phyloP scores from a whole-genome alignment of 2,888 invertebrate genomes.

The Cheilosia soror region DNA sequence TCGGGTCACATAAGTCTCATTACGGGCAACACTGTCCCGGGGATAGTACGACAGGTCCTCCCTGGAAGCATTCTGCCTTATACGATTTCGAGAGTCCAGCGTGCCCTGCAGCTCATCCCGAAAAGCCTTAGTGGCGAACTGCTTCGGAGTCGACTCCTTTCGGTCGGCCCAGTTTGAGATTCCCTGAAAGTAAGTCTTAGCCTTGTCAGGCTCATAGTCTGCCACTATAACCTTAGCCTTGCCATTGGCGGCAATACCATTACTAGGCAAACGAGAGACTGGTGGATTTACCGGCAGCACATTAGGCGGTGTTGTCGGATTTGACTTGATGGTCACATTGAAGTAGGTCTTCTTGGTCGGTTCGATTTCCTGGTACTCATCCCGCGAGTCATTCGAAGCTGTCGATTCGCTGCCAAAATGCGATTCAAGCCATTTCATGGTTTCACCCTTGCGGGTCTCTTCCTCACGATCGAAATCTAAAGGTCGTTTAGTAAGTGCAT shows the following conservation, averaged over 20 bases:
- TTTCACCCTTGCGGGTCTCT: slow-evolving; percentile 94
- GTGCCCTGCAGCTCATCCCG: slow-evolving; percentile 83
- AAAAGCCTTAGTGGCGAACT: slow-evolving; percentile 83
- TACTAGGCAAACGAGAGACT: slow-evolving; percentile 76
- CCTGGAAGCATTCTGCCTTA: slow-evolving; percentile 79
- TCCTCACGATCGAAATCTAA: slow-evolving; percentile 94
- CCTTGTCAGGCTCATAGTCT: slow-evolving; percentile 85
- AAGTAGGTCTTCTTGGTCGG: slow-evolving; percentile 90
- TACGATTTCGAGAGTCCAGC: slow-evolving; percentile 81
- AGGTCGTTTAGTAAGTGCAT: slow-evolving; percentile 91
- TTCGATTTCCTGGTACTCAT: slow-evolving; percentile 85
- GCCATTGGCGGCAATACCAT: slow-evolving; percentile 80
- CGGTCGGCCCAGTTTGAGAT: slow-evolving; percentile 92
- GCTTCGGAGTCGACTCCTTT: slow-evolving; percentile 83
- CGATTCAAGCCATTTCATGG: slow-evolving; percentile 95
- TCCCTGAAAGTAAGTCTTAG: slow-evolving; percentile 87
- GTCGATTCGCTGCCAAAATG: slow-evolving; percentile 95
- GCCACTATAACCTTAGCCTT: slow-evolving; percentile 85
- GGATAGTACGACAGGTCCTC: slow-evolving; percentile 73
- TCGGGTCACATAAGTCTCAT: slow-evolving; percentile 81
- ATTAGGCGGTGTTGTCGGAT: slow-evolving; percentile 83
- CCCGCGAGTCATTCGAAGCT: slow-evolving; percentile 87
- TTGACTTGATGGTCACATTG: slow-evolving; percentile 90
- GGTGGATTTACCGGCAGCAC: slow-evolving; percentile 80
- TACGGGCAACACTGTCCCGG: slow-evolving; percentile 59